phyloP scores from a whole-genome alignment of 2,113 vertebrate genomes.

The Prietella phreatophila region DNA sequence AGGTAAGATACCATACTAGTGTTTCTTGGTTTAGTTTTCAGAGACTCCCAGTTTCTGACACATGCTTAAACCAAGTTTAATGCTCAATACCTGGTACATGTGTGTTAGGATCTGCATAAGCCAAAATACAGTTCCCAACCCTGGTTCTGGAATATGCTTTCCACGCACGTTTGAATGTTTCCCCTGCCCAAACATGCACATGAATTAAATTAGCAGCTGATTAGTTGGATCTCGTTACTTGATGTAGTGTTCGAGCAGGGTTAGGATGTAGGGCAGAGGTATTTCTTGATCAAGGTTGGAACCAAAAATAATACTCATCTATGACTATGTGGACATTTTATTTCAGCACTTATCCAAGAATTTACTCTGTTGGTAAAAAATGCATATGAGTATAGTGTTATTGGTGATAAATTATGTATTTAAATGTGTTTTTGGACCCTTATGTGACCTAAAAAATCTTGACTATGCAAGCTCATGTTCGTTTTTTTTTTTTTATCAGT shows the following conservation, averaged over 20 bases:
- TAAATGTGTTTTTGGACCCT: background rate
- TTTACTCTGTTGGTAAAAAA: background rate
- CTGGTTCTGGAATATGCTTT: background rate
- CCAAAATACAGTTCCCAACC: background rate
- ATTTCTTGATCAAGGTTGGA: background rate
- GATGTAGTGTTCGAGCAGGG: background rate
- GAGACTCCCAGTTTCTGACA: background rate
- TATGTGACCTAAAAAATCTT: background rate
- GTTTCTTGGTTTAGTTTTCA: background rate
- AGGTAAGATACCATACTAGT: slow-evolving; percentile 68
- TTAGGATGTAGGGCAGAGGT: background rate
- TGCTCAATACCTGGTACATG: background rate
- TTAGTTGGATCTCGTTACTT: background rate
- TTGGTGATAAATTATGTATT: background rate
- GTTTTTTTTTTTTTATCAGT: slow-evolving; percentile 3
- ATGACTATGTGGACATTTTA: background rate
- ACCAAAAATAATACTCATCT: background rate
- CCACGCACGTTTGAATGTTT: too few species aligned
- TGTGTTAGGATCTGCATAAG: background rate
- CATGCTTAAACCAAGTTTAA: background rate
- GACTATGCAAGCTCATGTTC: background rate
- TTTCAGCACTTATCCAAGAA: background rate
- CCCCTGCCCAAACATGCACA: background rate
- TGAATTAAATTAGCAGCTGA: background rate
- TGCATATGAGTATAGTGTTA: background rate